These are phyloP conservation scores for Ernsta delagoae DNA, from an alignment of 2,888 invertebrate genomes.

Conservation along the genomic window DNA sequence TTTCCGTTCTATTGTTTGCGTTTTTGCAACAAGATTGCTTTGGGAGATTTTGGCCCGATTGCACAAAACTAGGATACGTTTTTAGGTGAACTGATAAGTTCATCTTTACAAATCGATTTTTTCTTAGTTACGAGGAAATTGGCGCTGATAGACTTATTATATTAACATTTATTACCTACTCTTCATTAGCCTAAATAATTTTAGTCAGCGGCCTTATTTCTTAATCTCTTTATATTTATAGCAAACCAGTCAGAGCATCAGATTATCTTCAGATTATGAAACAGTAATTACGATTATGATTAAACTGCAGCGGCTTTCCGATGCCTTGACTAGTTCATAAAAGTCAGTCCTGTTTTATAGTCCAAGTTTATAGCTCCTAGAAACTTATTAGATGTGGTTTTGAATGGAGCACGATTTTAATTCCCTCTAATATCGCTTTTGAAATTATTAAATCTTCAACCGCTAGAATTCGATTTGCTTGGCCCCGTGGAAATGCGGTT, in stretches of 20 bases:
- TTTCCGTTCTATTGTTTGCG: background rate
- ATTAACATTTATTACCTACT: too few species aligned
- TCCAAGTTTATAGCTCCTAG: conserved; percentile 29
- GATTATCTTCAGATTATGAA: too few species aligned
- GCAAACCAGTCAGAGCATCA: too few species aligned
- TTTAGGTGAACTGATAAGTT: background rate
- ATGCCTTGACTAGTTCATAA: conserved; percentile 32
- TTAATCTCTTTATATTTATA: too few species aligned
- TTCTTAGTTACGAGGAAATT: too few species aligned
- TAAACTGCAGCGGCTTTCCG: too few species aligned
- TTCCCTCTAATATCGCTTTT: conserved; percentile 33
- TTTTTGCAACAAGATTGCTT: conserved; percentile 7
- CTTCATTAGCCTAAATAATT: too few species aligned
- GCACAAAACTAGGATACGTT: background rate
- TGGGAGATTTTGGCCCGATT: background rate
- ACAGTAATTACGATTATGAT: too few species aligned
- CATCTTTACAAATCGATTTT: too few species aligned
- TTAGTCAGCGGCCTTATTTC: too few species aligned
- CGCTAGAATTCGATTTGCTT: conserved; percentile 27
- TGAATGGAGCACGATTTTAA: conserved; percentile 35
- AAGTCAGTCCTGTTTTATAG: conserved; percentile 33
- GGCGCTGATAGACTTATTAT: too few species aligned
- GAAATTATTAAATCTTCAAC: conserved; percentile 35
- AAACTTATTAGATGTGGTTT: conserved; percentile 35
- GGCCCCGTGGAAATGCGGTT: conserved; percentile 15